These are phyloP conservation scores for Epinotia demarniana DNA, from an alignment of 2,888 invertebrate species.

Conservation along the genomic window DNA sequence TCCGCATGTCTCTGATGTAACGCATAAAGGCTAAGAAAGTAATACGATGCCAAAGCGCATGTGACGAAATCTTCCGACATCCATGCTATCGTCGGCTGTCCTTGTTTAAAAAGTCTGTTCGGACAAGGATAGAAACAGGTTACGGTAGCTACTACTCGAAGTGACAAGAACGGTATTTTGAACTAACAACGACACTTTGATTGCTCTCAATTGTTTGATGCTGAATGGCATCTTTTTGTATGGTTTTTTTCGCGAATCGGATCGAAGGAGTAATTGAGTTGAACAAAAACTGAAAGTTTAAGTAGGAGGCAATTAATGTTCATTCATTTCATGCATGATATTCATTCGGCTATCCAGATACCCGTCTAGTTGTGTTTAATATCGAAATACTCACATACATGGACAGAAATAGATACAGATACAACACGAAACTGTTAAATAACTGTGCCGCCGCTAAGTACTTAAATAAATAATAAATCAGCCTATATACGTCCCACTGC, in stretches of 20 bases:
- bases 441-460: too few relatives aligned
- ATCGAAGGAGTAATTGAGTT: neutral
- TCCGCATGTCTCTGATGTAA: constrained; percentile 37
- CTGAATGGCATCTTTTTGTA: neutral
- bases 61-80: constrained; percentile 6
- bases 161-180: neutral
- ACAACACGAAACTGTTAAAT: too few relatives aligned
- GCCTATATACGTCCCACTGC: too few relatives aligned
- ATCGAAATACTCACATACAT: too few relatives aligned
- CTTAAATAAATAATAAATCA: too few relatives aligned
- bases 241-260: neutral
- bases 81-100: neutral
- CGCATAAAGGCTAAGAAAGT: constrained; percentile 17
- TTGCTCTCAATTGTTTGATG: neutral
- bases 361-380: too few relatives aligned
- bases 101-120: neutral
- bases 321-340: too few relatives aligned
- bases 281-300: neutral
- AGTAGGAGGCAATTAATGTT: neutral
- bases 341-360: too few relatives aligned
- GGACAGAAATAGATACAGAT: too few relatives aligned
- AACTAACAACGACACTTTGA: neutral
- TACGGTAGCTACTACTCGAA: neutral
- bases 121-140: neutral
- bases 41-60: constrained; percentile 30